These are phyloP conservation scores for Chaetodon trifascialis DNA, from an alignment of 2,113 vertebrate species.

Conservation along the genomic window DNA sequence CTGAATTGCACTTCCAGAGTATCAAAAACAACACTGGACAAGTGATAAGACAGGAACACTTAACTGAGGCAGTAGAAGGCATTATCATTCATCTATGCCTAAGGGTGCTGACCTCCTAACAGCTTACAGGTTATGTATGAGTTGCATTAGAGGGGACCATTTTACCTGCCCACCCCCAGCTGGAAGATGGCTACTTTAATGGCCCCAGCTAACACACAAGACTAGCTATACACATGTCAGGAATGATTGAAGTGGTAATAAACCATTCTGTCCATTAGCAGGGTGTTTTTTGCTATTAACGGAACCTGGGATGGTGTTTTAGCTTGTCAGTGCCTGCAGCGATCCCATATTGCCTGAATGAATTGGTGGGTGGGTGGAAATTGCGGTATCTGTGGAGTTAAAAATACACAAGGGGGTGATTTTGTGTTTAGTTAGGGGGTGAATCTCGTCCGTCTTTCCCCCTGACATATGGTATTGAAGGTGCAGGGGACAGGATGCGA, in stretches of 20 bases:
- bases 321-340: constrained; percentile 68
- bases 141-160: constrained; percentile 52
- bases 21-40: constrained; percentile 67
- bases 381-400: constrained; percentile 63
- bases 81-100: constrained; percentile 70
- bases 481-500: constrained; percentile 74
- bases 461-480: constrained; percentile 71
- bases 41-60: constrained; percentile 64
- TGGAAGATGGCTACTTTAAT: constrained; percentile 68
- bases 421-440: constrained; percentile 74
- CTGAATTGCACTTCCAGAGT: constrained; percentile 52
- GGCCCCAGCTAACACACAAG: constrained; percentile 63
- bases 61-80: constrained; percentile 61
- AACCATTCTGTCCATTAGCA: constrained; percentile 76
- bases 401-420: constrained; percentile 78
- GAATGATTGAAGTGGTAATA: constrained; percentile 78
- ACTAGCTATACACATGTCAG: constrained; percentile 72
- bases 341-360: constrained; percentile 60
- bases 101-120: constrained; percentile 65
- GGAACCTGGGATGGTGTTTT: constrained; percentile 63
- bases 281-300: constrained; percentile 71
- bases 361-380: constrained; percentile 68
- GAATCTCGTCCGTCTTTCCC: constrained; percentile 75
- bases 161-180: constrained; percentile 64
- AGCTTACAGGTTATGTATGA: constrained; percentile 71